A percentile compares a stretch with the other conserved stretches of the same genome.
These are phyloP conservation scores for Phyto melanocephala DNA, from an alignment of 2,888 invertebrate species.

Conservation along the genomic window DNA sequence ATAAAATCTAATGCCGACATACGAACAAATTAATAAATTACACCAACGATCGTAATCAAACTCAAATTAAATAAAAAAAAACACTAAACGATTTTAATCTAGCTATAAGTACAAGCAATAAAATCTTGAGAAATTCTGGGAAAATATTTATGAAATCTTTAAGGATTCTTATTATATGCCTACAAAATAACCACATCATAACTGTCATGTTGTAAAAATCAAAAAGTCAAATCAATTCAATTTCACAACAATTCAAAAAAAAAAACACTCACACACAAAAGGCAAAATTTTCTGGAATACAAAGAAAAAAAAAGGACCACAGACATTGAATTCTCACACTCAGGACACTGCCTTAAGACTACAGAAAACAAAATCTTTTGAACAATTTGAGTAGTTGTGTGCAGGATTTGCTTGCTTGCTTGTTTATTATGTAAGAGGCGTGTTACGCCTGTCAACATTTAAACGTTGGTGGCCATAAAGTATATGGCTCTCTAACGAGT, in stretches of 20 bases:
- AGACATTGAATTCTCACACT: constrained; percentile 56
- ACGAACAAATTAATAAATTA: constrained; percentile 60
- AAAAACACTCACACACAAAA: neutral
- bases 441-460: constrained; percentile 79
- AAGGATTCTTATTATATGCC: constrained; percentile 19
- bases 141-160: constrained; percentile 50
- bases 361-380: neutral
- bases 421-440: constrained; percentile 78
- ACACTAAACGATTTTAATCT: neutral
- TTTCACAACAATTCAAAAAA: neutral
- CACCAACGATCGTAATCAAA: constrained; percentile 50
- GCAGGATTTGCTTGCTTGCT: constrained; percentile 69
- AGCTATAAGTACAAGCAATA: neutral
- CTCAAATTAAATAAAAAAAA: constrained; percentile 45
- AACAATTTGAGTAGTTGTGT: constrained; percentile 36
- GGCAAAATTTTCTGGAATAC: neutral
- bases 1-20: constrained; percentile 34
- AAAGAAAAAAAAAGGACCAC: constrained; percentile 42
- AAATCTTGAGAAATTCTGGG: constrained; percentile 32
- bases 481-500: constrained; percentile 35
- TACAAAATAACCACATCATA: constrained; percentile 61
- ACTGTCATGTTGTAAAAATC: constrained; percentile 55
- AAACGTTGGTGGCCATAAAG: constrained; percentile 77
- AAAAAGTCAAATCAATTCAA: constrained; percentile 43
- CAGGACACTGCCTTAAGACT: neutral